Evolutionary conservation across 2,888 invertebrate genomes (phyloP).

Genomic region (Trichopoda pennipes): DNA sequence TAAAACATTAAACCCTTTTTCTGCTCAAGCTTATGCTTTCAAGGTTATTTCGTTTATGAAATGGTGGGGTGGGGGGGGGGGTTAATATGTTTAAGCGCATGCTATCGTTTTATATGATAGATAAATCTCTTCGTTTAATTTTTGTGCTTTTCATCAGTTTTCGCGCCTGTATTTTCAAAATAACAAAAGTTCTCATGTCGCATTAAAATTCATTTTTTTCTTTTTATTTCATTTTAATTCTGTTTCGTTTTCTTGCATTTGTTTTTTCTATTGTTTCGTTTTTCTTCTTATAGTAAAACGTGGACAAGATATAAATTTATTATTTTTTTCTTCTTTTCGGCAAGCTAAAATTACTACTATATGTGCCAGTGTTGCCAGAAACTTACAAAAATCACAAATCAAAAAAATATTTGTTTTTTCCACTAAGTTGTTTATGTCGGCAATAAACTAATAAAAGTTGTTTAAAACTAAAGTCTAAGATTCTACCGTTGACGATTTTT

Average conservation of each 20-base stretch:
- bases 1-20: background rate
- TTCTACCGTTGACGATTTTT: too few relatives aligned
- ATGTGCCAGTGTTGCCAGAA: background rate
- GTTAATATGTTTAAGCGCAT: slow-evolving; percentile 56
- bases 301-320: slow-evolving; percentile 29
- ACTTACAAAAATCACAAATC: background rate
- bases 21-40: slow-evolving; percentile 27
- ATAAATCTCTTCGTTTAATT: slow-evolving; percentile 15
- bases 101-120: slow-evolving; percentile 30
- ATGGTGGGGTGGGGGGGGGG: too few relatives aligned
- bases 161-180: slow-evolving; percentile 66
- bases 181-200: slow-evolving; percentile 39
- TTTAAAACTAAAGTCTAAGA: too few relatives aligned
- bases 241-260: slow-evolving; percentile 13
- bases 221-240: slow-evolving; percentile 23
- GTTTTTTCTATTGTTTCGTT: slow-evolving; percentile 29
- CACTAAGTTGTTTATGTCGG: too few relatives aligned
- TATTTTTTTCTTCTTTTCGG: slow-evolving; percentile 20
- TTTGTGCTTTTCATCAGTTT: slow-evolving; percentile 29
- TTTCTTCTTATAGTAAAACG: slow-evolving; percentile 56
- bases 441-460: too few relatives aligned
- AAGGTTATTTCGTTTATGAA: slow-evolving; percentile 60
- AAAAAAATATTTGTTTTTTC: too few relatives aligned
- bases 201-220: background rate
- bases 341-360: slow-evolving; percentile 30